Evolutionary conservation across 2,113 vertebrate genomes (phyloP).

Genomic region (Heterotis niloticus): DNA sequence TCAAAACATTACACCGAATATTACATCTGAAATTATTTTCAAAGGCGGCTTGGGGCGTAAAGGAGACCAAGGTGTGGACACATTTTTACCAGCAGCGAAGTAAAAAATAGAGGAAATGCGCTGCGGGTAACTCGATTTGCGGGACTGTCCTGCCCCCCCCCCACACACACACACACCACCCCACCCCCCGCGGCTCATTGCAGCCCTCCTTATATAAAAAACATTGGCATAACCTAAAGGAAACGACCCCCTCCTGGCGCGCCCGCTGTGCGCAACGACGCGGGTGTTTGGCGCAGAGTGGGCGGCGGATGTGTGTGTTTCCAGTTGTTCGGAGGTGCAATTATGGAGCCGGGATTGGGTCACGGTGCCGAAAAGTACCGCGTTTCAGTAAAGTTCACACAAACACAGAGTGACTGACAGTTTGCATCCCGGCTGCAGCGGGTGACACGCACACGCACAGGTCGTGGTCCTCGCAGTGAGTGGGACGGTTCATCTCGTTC

Average conservation of each 20-base stretch:
- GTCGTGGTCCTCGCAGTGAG: background rate
- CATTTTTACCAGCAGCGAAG: slow-evolving; percentile 7
- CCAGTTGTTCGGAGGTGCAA: slow-evolving; percentile 21
- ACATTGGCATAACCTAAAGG: slow-evolving; percentile 15
- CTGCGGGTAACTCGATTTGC: slow-evolving; percentile 14
- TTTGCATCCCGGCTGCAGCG: background rate
- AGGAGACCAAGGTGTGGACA: slow-evolving; percentile 1
- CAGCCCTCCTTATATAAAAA: slow-evolving; percentile 10
- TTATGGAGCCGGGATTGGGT: background rate
- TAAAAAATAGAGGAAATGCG: background rate
- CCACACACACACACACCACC: too few species aligned
- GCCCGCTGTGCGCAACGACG: slow-evolving; percentile 42
- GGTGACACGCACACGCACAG: background rate
- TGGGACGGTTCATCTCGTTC: background rate
- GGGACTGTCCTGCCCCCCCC: background rate
- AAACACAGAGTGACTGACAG: background rate
- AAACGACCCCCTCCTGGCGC: slow-evolving; percentile 40
- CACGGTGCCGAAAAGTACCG: slow-evolving; percentile 32
- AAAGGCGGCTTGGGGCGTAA: background rate
- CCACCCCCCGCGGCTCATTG: background rate
- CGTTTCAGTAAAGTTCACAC: slow-evolving; percentile 33
- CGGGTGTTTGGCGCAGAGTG: slow-evolving; percentile 39
- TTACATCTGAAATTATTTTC: slow-evolving; percentile 15
- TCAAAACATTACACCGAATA: too few species aligned
- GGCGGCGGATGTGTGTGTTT: slow-evolving; percentile 34